Evolutionary conservation across 2,888 invertebrate genomes (phyloP).

Genomic region (Pharmacophagus antenor): DNA sequence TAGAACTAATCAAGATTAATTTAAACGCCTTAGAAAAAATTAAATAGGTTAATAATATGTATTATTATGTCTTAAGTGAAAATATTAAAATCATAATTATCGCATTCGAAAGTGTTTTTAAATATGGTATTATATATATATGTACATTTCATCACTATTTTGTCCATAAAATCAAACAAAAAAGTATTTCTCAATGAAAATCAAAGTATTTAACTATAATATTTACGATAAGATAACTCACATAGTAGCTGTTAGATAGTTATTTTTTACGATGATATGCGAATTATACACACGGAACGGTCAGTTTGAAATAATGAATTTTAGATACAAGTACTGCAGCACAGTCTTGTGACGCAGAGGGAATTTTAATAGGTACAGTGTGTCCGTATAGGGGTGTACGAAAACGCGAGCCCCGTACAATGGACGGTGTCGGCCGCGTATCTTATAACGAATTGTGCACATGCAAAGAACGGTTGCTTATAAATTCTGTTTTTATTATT

Average conservation of each 20-base stretch:
- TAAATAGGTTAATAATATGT: no score
- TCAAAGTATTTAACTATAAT: no score
- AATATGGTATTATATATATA: no score
- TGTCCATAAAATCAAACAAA: background rate
- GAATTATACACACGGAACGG: background rate
- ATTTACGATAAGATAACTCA: background rate
- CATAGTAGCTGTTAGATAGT: background rate
- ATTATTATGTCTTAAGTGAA: no score
- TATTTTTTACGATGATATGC: background rate
- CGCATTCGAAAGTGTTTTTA: no score
- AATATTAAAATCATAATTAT: no score
- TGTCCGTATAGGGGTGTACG: conserved; percentile 9
- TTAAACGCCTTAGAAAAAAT: no score
- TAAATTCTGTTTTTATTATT: no score
- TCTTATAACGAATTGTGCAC: conserved; percentile 20
- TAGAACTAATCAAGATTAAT: no score
- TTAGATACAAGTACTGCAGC: background rate
- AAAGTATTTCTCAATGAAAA: background rate
- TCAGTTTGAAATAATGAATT: background rate
- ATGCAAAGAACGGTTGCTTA: no score
- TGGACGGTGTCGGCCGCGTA: conserved; percentile 8
- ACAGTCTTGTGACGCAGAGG: background rate
- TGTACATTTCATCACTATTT: background rate
- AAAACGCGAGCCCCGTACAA: conserved; percentile 8
- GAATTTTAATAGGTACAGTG: conserved; percentile 18